A percentile compares a stretch with the other conserved stretches of the same genome.
Evolutionary conservation across 2,888 invertebrate genomes (phyloP).

Genomic region (Drosophila siamana): DNA sequence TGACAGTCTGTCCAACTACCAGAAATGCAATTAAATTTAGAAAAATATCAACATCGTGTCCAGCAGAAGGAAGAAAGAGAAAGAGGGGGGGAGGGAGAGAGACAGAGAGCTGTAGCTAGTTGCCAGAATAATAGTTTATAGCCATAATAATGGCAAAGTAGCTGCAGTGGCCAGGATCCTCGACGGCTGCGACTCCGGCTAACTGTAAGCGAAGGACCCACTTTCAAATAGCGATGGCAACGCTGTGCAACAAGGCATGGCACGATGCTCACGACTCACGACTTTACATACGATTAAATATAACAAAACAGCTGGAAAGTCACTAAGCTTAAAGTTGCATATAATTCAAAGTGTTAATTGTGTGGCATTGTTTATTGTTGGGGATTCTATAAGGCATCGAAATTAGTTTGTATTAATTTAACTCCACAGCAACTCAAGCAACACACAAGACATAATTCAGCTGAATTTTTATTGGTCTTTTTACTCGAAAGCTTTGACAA

Average conservation of each 20-base stretch:
- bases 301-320: too few relatives aligned
- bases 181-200: constrained; percentile 12
- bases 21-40: constrained; percentile 79
- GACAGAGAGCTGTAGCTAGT: constrained; percentile 17
- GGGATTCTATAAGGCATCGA: too few relatives aligned
- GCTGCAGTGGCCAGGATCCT: constrained; percentile 49
- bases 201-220: constrained; percentile 13
- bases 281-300: too few relatives aligned
- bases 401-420: too few relatives aligned
- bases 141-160: constrained; percentile 65
- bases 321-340: too few relatives aligned
- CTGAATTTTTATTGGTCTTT: too few relatives aligned
- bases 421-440: too few relatives aligned
- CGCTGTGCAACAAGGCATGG: not conserved
- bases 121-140: constrained; percentile 76
- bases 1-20: constrained; percentile 40
- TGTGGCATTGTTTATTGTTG: too few relatives aligned
- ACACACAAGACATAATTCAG: too few relatives aligned
- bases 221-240: constrained; percentile 8
- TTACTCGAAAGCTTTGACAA: too few relatives aligned
- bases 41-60: constrained; percentile 76
- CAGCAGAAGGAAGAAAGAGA: not conserved
- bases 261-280: not conserved
- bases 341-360: too few relatives aligned
- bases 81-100: not conserved